Evolutionary conservation across 2,888 invertebrate genomes (phyloP), one percentile per base, ranked within the genome.

Genomic region (Limnephilus lunatus): DNA sequence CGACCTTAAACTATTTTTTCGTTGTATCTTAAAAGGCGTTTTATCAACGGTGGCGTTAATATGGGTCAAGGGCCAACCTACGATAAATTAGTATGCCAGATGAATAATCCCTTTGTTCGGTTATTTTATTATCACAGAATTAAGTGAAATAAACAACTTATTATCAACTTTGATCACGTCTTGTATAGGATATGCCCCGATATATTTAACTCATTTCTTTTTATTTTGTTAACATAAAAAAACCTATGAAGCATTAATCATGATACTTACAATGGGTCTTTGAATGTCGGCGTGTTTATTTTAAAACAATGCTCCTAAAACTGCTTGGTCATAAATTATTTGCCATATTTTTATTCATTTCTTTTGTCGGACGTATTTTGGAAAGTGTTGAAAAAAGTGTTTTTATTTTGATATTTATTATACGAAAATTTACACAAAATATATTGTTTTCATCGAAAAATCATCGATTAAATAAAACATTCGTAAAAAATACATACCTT

Each of bases 1-100:
- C 35, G 88, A 89, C 88, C 88, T 89, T 35, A 89, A 35, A 81
- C 88, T 89, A 80, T 89, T 89, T 89, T 89, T 86, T 39, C 68
- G 31, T 15, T n/a, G 53, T 81, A 80, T 89, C 88, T 89, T 39
- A 80, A 81, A 89, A 44, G 81, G 81, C 25, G 31, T 89, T 87
- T 89, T 88, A 68, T 80, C 32, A 80, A 88, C 80, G n/a, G 80
- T 2, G 80, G 80, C 88, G 35, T 81, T 25, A 32, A 87, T 80
- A 89, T 89, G n/a, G 88, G 88, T 89, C 88, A 89, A 89, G 88
- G 88, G 35, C 80, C 88, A 19, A n/a, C 12, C 7, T 14, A 32
- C 53, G 53, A 53, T 31, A 80, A 89, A 89, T 89, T 80, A 89
- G 88, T 89, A 89, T 89, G n/a, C 88, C 80, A 80, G 35, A 9